phyloP scores from a whole-genome alignment of 1,140 invertebrate species.

The Hyphantria cunea region DNA sequence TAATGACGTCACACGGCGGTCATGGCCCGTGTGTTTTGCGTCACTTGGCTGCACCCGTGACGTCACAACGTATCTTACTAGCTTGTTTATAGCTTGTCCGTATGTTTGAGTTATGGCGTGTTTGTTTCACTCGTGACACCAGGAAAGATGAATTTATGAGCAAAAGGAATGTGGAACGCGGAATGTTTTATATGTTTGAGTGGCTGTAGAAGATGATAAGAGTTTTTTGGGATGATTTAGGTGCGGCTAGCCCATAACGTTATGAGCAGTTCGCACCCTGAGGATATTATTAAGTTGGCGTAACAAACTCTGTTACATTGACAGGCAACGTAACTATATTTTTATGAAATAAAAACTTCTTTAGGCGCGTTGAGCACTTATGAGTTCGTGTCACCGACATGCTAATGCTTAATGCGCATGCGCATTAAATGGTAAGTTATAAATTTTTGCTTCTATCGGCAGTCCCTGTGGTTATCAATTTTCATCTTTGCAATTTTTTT shows the following conservation, averaged over 20 bases:
- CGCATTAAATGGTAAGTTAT: no score
- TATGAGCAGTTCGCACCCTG: conserved; percentile 11
- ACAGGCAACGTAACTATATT: no score
- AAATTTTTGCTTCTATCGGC: no score
- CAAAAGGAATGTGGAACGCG: conserved; percentile 33
- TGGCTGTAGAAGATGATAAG: conserved; percentile 21
- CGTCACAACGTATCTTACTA: conserved; percentile 42
- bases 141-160: conserved; percentile 50
- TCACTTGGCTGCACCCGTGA: conserved; percentile 49
- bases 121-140: conserved; percentile 52
- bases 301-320: background rate
- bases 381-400: no score
- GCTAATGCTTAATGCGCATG: no score
- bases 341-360: no score
- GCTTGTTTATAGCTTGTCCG: conserved; percentile 55
- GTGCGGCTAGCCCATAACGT: conserved; percentile 8
- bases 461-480: no score
- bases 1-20: conserved; percentile 60
- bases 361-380: no score
- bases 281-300: background rate
- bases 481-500: no score
- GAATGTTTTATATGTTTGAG: conserved; percentile 40
- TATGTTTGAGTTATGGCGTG: conserved; percentile 63
- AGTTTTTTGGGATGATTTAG: conserved; percentile 26
- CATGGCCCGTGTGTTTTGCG: conserved; percentile 53